phyloP scores from a whole-genome alignment of 2,888 invertebrate species.

The Ennomos quercinarius region DNA sequence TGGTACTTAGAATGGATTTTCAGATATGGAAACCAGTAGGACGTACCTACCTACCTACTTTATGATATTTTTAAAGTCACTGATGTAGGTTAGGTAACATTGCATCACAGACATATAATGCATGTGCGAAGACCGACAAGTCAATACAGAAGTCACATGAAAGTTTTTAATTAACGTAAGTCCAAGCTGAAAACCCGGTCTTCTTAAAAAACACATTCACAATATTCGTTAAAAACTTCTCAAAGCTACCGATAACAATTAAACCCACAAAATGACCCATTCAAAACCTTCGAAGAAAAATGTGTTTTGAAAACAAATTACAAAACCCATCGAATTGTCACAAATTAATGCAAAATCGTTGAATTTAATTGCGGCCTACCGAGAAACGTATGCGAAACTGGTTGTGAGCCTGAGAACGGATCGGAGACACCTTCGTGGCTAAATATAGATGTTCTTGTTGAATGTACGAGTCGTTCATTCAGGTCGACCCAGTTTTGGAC shows the following conservation, averaged over 20 bases:
- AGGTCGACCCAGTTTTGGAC: conserved; percentile 74
- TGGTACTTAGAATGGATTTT: conserved; percentile 8
- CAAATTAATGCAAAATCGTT: conserved; percentile 46
- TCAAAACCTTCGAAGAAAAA: conserved; percentile 31
- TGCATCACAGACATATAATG: too few species aligned
- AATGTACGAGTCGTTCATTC: conserved; percentile 76
- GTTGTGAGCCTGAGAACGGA: conserved; percentile 54
- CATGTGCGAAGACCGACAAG: too few species aligned
- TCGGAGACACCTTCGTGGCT: conserved; percentile 58
- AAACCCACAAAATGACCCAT: conserved; percentile 4
- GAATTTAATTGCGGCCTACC: conserved; percentile 57
- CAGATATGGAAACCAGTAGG: conserved; percentile 19
- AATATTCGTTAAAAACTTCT: too few species aligned
- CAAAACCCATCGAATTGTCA: conserved; percentile 43
- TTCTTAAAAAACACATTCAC: too few species aligned
- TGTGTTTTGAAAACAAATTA: conserved; percentile 42
- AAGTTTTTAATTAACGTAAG: too few species aligned
- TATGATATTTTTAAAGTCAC: too few species aligned
- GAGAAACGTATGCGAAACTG: conserved; percentile 59
- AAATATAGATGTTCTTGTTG: conserved; percentile 71
- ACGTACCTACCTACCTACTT: too few species aligned
- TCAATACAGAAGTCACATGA: too few species aligned
- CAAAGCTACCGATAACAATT: not conserved
- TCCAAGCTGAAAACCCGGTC: too few species aligned
- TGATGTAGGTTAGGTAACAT: too few species aligned